These are phyloP conservation scores for Cantharis flavilabris DNA, from an alignment of 2,888 invertebrate species.

Conservation along the genomic window DNA sequence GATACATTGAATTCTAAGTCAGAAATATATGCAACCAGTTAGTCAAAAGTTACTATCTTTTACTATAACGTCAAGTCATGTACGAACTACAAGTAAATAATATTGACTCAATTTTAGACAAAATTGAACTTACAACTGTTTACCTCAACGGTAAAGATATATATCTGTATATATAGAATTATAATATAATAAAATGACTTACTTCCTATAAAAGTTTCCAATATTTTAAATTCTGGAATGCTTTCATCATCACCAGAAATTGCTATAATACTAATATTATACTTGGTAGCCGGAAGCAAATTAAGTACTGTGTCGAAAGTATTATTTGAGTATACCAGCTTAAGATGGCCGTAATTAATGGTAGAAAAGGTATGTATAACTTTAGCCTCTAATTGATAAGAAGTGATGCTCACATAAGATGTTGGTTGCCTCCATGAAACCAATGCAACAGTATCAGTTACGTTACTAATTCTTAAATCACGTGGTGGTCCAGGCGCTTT, in stretches of 20 bases:
- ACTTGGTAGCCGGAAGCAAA: constrained; percentile 75
- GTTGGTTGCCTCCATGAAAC: constrained; percentile 65
- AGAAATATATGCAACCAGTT: too few species aligned
- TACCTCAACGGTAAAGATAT: too few species aligned
- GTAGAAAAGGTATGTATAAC: constrained; percentile 64
- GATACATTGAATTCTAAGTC: too few species aligned
- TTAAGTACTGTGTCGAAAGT: constrained; percentile 63
- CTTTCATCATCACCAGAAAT: constrained; percentile 65
- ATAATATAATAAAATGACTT: constrained; percentile 10
- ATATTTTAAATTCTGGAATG: constrained; percentile 59
- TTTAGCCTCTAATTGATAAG: constrained; percentile 62
- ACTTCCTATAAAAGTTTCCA: constrained; percentile 73
- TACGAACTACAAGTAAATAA: too few species aligned
- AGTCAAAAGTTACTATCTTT: too few species aligned
- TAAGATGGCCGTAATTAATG: constrained; percentile 56
- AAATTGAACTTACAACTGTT: too few species aligned
- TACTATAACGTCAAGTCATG: too few species aligned
- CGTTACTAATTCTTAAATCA: constrained; percentile 61
- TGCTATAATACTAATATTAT: constrained; percentile 75
- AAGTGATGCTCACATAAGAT: constrained; percentile 59
- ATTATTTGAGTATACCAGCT: constrained; percentile 65
- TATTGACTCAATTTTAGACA: too few species aligned
- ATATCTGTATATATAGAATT: background rate
- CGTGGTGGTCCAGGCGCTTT: constrained; percentile 72
- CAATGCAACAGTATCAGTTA: constrained; percentile 67